Conservation (phyloP, 2,113 vertebrate genomes). For the Theropithecus gelada region DNA sequence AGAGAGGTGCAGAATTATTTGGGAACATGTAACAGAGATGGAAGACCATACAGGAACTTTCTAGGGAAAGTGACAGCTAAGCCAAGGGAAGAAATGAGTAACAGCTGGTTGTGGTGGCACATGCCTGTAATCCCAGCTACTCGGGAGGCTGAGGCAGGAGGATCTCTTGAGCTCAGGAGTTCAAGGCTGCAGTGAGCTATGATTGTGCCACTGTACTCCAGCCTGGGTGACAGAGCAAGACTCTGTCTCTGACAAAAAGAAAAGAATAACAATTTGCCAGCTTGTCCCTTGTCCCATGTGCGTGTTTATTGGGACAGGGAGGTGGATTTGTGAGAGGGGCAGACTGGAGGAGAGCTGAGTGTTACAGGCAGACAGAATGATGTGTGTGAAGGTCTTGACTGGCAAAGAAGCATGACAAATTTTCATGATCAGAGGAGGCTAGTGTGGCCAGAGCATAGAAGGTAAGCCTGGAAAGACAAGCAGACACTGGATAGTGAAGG, state of each 20-base stretch:
- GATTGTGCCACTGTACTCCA: background rate
- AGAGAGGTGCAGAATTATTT: background rate
- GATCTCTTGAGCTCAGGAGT: background rate
- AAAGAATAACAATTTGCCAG: background rate
- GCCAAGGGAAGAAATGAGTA: background rate
- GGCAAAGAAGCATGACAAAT: background rate
- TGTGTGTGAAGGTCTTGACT: background rate
- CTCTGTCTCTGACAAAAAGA: background rate
- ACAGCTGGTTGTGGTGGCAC: background rate
- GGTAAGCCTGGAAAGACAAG: background rate
- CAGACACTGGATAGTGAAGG: background rate
- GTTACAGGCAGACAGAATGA: background rate
- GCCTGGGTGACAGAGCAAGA: background rate
- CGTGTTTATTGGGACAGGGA: fast-evolving
- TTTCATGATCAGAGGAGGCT: background rate
- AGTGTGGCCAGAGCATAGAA: background rate
- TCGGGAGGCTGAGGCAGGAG: background rate
- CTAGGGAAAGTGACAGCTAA: background rate
- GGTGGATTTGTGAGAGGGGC: background rate
- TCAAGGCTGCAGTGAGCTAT: background rate
- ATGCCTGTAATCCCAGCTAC: background rate
- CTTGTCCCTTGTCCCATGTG: background rate
- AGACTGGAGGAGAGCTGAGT: background rate
- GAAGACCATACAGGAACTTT: background rate
- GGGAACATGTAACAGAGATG: too few relatives aligned